phyloP scores from a whole-genome alignment of 1,140 invertebrate species.

The Diachasma alloeum region DNA sequence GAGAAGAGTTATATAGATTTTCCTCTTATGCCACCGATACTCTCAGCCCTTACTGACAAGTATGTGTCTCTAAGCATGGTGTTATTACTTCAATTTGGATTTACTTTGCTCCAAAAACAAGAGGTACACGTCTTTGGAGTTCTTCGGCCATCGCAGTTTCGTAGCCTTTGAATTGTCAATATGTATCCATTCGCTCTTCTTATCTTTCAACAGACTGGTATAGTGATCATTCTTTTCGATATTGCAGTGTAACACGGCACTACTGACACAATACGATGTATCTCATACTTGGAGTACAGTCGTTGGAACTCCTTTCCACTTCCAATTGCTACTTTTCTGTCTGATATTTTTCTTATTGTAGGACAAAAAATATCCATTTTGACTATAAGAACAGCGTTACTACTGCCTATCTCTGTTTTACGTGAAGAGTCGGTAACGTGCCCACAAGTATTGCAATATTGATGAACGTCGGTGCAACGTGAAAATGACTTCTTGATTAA shows the following conservation, averaged over 20 bases:
- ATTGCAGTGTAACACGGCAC: background rate
- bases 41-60: too few relatives aligned
- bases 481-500: background rate
- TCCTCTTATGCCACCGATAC: too few relatives aligned
- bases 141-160: too few relatives aligned
- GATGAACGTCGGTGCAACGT: background rate
- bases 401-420: background rate
- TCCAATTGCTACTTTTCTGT: background rate
- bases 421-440: background rate
- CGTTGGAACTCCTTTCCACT: background rate
- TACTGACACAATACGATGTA: background rate
- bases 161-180: too few relatives aligned
- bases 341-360: background rate
- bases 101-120: too few relatives aligned
- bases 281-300: background rate
- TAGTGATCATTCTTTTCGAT: background rate
- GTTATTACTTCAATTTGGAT: too few relatives aligned
- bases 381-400: too few relatives aligned
- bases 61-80: too few relatives aligned
- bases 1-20: too few relatives aligned
- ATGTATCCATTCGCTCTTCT: too few relatives aligned
- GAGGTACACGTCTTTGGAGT: too few relatives aligned
- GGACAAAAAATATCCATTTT: background rate
- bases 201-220: too few relatives aligned
- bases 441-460: background rate